Percentiles rank a stretch among this genome's conserved stretches.
phyloP scores from a whole-genome alignment of 53 echinoderm and acorn worm genomes.

The Holothuria leucospilota region DNA sequence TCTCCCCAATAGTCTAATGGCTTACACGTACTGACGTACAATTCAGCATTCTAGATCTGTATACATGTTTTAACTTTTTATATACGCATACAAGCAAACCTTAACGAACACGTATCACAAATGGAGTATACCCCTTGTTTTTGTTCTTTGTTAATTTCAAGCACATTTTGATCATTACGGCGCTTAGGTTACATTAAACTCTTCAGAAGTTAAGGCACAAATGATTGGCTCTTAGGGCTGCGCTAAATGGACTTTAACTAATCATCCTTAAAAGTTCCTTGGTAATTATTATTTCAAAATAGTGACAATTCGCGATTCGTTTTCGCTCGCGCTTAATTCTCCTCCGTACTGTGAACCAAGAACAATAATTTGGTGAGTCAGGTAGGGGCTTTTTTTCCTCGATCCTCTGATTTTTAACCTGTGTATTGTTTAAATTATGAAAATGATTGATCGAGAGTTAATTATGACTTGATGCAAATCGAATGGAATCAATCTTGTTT shows the following conservation, averaged over 20 bases:
- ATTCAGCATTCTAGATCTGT: too few relatives aligned
- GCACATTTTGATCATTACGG: slow-evolving; percentile 35
- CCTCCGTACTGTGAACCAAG: slow-evolving; percentile 4
- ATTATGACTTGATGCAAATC: slow-evolving; percentile 19
- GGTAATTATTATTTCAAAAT: slow-evolving; percentile 47
- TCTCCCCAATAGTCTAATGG: too few relatives aligned
- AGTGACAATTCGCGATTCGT: slow-evolving; percentile 40
- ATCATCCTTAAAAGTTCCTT: slow-evolving; percentile 31
- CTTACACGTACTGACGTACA: too few relatives aligned
- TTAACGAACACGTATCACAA: too few relatives aligned
- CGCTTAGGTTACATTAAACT: not conserved
- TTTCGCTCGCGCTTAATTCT: slow-evolving; percentile 25
- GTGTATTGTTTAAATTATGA: slow-evolving; percentile 39
- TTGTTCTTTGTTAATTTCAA: slow-evolving; percentile 11
- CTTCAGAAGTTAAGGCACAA: slow-evolving; percentile 21
- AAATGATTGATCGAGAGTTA: slow-evolving; percentile 36
- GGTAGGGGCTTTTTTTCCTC: not conserved
- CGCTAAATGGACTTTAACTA: slow-evolving; percentile 40
- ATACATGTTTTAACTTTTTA: too few relatives aligned
- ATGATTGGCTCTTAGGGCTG: slow-evolving; percentile 28
- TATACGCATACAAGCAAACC: too few relatives aligned
- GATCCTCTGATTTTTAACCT: not conserved
- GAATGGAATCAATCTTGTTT: slow-evolving; percentile 9
- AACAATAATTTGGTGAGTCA: slow-evolving; percentile 23
- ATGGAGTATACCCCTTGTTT: too few relatives aligned